These are phyloP conservation scores for Corythaeola cristata DNA, from an alignment of 2,113 vertebrate genomes.

Conservation along the genomic window DNA sequence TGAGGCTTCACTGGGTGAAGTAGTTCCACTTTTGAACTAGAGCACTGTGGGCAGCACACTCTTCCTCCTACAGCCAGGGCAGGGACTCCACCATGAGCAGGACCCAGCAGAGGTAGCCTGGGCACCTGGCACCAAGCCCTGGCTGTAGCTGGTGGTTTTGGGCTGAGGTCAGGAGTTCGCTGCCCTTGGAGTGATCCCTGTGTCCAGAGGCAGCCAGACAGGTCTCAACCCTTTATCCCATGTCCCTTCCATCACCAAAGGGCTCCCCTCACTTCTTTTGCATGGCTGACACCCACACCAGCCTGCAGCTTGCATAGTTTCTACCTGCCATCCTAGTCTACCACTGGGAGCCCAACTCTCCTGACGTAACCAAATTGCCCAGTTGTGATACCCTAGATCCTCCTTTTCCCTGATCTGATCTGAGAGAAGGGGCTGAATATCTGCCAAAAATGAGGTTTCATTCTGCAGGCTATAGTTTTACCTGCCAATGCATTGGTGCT, in stretches of 20 bases:
- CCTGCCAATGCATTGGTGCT: background rate
- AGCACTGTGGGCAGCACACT: background rate
- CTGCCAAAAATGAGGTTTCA: background rate
- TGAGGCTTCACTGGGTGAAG: background rate
- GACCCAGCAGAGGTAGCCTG: background rate
- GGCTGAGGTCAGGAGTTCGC: background rate
- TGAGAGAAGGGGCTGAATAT: background rate
- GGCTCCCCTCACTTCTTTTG: background rate
- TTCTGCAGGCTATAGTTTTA: background rate
- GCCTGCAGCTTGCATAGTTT: rapidly evolving
- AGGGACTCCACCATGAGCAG: background rate
- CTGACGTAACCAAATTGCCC: background rate
- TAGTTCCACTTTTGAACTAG: background rate
- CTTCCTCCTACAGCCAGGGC: background rate
- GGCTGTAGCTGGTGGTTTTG: background rate
- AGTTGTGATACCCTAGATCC: background rate
- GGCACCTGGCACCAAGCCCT: background rate
- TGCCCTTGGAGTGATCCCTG: background rate
- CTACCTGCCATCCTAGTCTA: background rate
- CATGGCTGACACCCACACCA: background rate
- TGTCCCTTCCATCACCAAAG: background rate
- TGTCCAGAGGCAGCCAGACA: background rate
- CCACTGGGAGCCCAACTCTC: background rate
- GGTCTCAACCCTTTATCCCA: background rate
- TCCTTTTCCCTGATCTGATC: background rate